phyloP scores from a whole-genome alignment of 2,113 vertebrate species.

The Hiodon alosoides region DNA sequence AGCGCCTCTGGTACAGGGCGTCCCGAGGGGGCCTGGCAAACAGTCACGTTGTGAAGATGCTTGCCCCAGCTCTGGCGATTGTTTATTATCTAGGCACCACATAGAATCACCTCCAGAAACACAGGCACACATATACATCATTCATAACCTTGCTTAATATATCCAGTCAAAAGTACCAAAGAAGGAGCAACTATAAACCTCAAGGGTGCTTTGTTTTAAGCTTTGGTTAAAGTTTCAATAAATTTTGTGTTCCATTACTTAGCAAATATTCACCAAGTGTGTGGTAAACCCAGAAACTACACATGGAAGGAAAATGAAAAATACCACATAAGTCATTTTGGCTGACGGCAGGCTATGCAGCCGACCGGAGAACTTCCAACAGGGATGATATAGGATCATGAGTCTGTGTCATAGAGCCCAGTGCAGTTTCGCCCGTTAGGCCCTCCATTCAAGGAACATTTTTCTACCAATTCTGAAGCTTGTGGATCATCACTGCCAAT shows the following conservation, averaged over 20 bases:
- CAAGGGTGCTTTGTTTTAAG: too few species aligned
- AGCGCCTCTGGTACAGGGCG: slow-evolving; percentile 38
- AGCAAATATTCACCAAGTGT: neutral
- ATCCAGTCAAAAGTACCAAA: neutral
- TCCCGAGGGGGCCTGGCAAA: slow-evolving; percentile 37
- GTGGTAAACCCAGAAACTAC: neutral
- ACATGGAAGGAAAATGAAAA: too few species aligned
- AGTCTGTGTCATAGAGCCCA: too few species aligned
- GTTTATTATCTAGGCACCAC: neutral
- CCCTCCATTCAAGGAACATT: neutral
- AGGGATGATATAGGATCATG: neutral
- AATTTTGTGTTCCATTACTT: too few species aligned
- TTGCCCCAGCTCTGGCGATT: too few species aligned
- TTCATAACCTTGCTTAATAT: neutral
- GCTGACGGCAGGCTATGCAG: neutral
- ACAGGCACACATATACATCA: neutral
- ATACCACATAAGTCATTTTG: too few species aligned
- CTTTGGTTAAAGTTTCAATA: too few species aligned
- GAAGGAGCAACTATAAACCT: neutral
- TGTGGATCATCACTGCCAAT: neutral
- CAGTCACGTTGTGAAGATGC: neutral
- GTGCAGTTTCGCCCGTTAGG: neutral
- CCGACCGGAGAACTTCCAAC: neutral
- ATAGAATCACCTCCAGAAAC: neutral
- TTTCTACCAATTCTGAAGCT: neutral